Conservation (phyloP, 2,113 vertebrate genomes). For the Willisornis vidua region DNA sequence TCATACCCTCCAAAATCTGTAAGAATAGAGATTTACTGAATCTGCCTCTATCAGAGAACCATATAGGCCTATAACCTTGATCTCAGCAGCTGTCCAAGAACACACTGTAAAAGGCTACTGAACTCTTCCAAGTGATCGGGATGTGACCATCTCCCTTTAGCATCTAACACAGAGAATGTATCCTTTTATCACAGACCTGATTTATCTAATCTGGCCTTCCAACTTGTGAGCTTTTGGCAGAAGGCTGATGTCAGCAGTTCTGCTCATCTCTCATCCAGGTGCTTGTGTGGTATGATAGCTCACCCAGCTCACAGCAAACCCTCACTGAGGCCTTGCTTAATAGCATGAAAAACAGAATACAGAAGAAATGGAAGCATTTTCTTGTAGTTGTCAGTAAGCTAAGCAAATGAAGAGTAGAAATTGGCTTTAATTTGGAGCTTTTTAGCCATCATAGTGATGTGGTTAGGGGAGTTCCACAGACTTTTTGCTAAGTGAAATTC, state of each 20-base stretch:
- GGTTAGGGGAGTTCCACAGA: not conserved
- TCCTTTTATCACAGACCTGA: not conserved
- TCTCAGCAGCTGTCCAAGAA: not conserved
- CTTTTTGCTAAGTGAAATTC: conserved; percentile 16
- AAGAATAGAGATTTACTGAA: not conserved
- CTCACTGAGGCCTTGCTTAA: not conserved
- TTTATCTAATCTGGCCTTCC: not conserved
- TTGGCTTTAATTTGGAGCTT: not conserved
- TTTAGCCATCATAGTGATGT: not conserved
- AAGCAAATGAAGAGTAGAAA: conserved; percentile 16
- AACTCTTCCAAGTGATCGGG: not conserved
- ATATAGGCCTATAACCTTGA: not conserved
- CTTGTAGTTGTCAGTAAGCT: not conserved
- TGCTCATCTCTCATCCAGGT: not conserved
- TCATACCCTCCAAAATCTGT: not conserved
- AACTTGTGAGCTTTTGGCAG: not conserved
- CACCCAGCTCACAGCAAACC: not conserved
- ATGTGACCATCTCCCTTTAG: not conserved
- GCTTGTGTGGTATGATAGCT: not conserved
- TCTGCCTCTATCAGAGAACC: not conserved
- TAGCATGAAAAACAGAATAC: not conserved
- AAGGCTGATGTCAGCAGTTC: not conserved
- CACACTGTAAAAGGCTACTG: not conserved
- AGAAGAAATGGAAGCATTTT: not conserved
- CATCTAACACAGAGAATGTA: not conserved